Evolutionary conservation across 2,888 invertebrate species (phyloP).

Genomic region (Protonemura montana): DNA sequence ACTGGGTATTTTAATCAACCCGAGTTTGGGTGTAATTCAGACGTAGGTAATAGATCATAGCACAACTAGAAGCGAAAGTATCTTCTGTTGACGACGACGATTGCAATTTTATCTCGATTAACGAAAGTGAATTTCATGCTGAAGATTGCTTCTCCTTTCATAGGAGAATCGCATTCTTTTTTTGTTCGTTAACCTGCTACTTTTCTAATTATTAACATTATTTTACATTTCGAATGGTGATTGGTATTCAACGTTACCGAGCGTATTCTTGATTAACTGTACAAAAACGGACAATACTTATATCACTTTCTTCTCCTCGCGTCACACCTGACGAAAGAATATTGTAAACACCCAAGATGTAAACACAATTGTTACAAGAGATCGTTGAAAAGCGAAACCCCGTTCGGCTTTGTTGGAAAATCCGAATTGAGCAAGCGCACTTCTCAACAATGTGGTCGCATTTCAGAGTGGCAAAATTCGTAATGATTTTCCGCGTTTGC

Average conservation of each 20-base stretch:
- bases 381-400: background rate
- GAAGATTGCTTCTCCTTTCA: background rate
- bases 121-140: slow-evolving; percentile 12
- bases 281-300: background rate
- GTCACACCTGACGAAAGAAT: background rate
- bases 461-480: background rate
- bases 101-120: slow-evolving; percentile 12
- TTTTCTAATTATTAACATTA: background rate
- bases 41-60: background rate
- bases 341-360: no score
- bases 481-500: background rate
- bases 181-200: background rate
- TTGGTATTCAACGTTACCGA: background rate
- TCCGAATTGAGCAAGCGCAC: background rate
- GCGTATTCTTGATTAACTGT: background rate
- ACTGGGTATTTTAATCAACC: background rate
- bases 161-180: background rate
- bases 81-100: background rate
- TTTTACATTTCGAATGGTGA: background rate
- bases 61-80: background rate
- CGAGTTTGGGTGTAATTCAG: background rate
- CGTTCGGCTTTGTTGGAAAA: background rate
- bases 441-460: background rate
- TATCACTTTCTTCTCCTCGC: slow-evolving; percentile 7
- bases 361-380: no score